Evolutionary conservation across 2,888 invertebrate species (phyloP).

Genomic region (Drosophila rellima): DNA sequence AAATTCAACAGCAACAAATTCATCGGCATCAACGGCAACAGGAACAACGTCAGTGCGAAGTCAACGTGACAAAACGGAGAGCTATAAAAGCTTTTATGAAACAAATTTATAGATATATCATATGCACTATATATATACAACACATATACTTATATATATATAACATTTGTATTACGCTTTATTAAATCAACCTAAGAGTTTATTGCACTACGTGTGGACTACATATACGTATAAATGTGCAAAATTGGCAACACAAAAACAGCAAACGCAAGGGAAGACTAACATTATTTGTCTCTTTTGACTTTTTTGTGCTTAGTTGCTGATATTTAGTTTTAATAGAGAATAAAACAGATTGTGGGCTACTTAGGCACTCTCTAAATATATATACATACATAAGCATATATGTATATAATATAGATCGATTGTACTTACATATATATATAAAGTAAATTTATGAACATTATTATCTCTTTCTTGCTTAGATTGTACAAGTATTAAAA

Average conservation of each 20-base stretch:
- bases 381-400: conserved; percentile 19
- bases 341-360: conserved; percentile 43
- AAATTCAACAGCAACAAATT: conserved; percentile 23
- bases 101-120: conserved; percentile 83
- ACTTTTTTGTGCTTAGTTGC: conserved; percentile 28
- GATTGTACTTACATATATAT: conserved; percentile 56
- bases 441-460: conserved; percentile 47
- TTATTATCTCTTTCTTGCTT: conserved; percentile 65
- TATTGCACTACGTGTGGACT: conserved; percentile 57
- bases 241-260: conserved; percentile 27
- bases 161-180: conserved; percentile 62
- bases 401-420: conserved; percentile 38
- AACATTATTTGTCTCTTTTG: conserved; percentile 23
- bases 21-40: conserved; percentile 35
- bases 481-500: conserved; percentile 78
- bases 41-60: conserved; percentile 61
- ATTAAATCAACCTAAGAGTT: conserved; percentile 63
- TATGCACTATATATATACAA: conserved; percentile 32
- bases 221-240: conserved; percentile 27
- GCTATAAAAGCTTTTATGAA: conserved; percentile 84
- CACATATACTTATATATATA: conserved; percentile 38
- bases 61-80: conserved; percentile 81
- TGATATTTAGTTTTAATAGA: conserved; percentile 42
- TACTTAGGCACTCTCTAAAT: conserved; percentile 50
- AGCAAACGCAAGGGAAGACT: conserved; percentile 43